Evolutionary conservation across 2,797 vertebrate genomes (phyloP).

Genomic region (Bufotes viridis): DNA sequence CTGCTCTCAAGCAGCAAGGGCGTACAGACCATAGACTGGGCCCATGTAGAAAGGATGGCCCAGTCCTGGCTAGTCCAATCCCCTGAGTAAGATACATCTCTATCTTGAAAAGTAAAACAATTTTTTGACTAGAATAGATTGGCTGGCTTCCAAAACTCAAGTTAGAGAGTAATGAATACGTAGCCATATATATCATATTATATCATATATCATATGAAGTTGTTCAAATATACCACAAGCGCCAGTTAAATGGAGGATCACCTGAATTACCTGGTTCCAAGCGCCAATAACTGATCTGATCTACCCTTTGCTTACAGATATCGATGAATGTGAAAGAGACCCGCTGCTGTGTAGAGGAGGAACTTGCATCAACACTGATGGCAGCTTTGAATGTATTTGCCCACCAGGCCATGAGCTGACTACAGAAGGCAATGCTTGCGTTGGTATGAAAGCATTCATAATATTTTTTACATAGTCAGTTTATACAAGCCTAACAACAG

Average conservation of each 20-base stretch:
- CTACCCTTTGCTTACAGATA: slow-evolving; percentile 73
- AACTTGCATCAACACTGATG: slow-evolving; percentile 88
- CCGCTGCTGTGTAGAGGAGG: slow-evolving; percentile 88
- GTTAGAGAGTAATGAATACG: no score
- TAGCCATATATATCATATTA: no score
- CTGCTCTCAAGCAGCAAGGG: no score
- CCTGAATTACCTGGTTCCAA: no score
- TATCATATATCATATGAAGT: no score
- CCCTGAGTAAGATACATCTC: neutral
- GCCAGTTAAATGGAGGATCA: no score
- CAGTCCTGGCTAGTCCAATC: no score
- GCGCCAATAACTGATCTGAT: neutral
- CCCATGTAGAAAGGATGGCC: no score
- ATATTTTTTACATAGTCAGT: neutral
- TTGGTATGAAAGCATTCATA: slow-evolving; percentile 74
- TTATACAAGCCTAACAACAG: neutral
- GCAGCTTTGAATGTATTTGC: slow-evolving; percentile 91
- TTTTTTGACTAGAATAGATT: no score
- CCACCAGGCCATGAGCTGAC: slow-evolving; percentile 83
- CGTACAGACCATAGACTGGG: no score
- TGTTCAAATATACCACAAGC: no score
- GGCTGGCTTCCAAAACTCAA: no score
- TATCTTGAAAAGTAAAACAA: neutral
- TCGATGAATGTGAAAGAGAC: slow-evolving; percentile 91
- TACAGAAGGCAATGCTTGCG: slow-evolving; percentile 80